Evolutionary conservation across 2,888 invertebrate genomes (phyloP).

Genomic region (Drosophila acutilabella): DNA sequence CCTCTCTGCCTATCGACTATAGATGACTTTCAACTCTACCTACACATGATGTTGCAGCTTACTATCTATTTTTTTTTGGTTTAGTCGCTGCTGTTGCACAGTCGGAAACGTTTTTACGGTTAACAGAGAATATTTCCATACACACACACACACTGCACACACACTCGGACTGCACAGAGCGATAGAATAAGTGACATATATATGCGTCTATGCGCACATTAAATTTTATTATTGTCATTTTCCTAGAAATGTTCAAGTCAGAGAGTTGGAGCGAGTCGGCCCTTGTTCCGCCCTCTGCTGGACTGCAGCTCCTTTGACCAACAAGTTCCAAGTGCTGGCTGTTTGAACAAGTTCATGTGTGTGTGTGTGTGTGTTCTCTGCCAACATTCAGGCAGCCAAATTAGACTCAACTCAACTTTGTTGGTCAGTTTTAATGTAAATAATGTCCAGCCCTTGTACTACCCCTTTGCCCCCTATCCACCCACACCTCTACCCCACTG

Average conservation of each 20-base stretch:
- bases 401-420: constrained; percentile 75
- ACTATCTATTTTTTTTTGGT: constrained; percentile 29
- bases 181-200: constrained; percentile 46
- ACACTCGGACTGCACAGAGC: constrained; percentile 11
- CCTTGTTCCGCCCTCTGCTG: not conserved
- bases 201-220: constrained; percentile 75
- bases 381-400: constrained; percentile 71
- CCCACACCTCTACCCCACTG: not conserved
- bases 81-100: constrained; percentile 50
- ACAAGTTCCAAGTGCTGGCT: constrained; percentile 65
- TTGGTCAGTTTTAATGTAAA: constrained; percentile 78
- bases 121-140: constrained; percentile 73
- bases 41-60: constrained; percentile 61
- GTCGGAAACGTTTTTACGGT: constrained; percentile 78
- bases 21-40: constrained; percentile 74
- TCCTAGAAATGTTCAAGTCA: constrained; percentile 57
- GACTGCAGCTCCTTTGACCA: constrained; percentile 31
- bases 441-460: constrained; percentile 23
- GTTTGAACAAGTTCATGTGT: constrained; percentile 62
- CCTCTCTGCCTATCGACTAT: constrained; percentile 28
- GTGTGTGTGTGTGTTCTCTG: constrained; percentile 38
- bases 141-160: constrained; percentile 9
- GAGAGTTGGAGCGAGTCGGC: not conserved
- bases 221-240: constrained; percentile 81
- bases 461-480: not conserved